A percentile compares a stretch with the other conserved stretches of the same genome.
Conservation (phyloP, 1,140 invertebrate genomes). For the Drosophila tsacasi region DNA sequence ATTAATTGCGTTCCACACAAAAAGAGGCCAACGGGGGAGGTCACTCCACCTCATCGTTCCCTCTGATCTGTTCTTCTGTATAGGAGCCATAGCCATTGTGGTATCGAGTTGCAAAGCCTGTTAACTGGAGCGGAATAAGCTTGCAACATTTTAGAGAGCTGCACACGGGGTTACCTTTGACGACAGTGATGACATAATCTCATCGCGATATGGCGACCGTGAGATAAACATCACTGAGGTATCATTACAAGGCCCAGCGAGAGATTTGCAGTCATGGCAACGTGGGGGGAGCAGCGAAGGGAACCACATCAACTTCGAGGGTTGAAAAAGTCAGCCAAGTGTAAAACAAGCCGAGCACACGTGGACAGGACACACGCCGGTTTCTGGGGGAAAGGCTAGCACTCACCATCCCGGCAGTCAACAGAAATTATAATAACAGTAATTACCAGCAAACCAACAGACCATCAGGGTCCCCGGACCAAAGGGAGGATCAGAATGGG, state of each 20-base stretch:
- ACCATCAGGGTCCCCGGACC: slow-evolving; percentile 11
- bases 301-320: slow-evolving; percentile 21
- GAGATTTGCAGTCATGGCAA: slow-evolving; percentile 67
- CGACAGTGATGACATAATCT: slow-evolving; percentile 66
- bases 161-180: slow-evolving; percentile 61
- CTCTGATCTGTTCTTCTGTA: background rate
- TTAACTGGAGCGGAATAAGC: slow-evolving; percentile 73
- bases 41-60: slow-evolving; percentile 17
- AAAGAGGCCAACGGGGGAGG: slow-evolving; percentile 61
- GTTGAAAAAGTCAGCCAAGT: slow-evolving; percentile 57
- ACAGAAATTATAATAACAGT: slow-evolving; percentile 83
- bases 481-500: background rate
- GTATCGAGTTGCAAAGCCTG: slow-evolving; percentile 38
- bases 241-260: slow-evolving; percentile 52
- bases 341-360: slow-evolving; percentile 72
- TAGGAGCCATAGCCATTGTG: slow-evolving; percentile 31
- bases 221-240: slow-evolving; percentile 70
- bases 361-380: slow-evolving; percentile 60
- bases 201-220: slow-evolving; percentile 44
- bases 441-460: slow-evolving; percentile 66
- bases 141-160: slow-evolving; percentile 52
- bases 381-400: slow-evolving; percentile 6
- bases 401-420: slow-evolving; percentile 60
- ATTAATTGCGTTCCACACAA: slow-evolving; percentile 70
- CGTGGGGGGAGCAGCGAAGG: slow-evolving; percentile 5